Base-by-base conservation (phyloP, 2,797 vertebrate species). In the Microctenopoma stevenorrisi region DNA sequence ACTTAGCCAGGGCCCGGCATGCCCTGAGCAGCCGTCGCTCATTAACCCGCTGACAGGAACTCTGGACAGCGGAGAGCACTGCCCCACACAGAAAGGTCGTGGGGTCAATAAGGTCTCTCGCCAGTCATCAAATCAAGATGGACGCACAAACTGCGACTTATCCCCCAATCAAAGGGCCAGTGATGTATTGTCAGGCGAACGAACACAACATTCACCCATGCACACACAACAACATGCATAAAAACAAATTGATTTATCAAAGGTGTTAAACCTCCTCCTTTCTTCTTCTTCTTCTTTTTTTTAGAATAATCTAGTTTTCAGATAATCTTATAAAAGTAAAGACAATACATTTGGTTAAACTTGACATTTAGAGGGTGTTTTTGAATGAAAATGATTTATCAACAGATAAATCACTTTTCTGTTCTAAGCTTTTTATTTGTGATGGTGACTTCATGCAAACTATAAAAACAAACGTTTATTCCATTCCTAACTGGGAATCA, bases 91-190 rank as follows among this genome's bases (percentile, higher is more conserved):
- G 92, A 89, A 94, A 92, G 95, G 95, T 96, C 95, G 94, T 3
- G 72, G 93, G 96, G 96, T 98, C 96, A 96, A 96, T 95, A 96
- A 92, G 95, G 92, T 92, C 94, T 88, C 96, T 96, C 95, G 78
- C 92, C 86, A 43, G 91, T 92, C 91, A 93, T 92, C 93, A 92
- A 91, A 93, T 95, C 94, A 93, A 93, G 93, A 95, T 93, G 95
- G 95, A 96, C 93, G 94, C 94, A 95, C 93, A 94, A 93, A 92
- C 91, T 33, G 59, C 82, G 93, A 93, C 91, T 91, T 93, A 95
- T 92, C 91, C 91, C 83, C 70, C 83, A 88, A 87, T 90, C 90
- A 91, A 88, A 87, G 89, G 90, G 87, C 91, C 88, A 87, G 70
- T 9, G 62, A 67, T 79, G 79, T 67, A 70, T 81, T 83, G 80